These are phyloP conservation scores for Taphrorychus bicolor DNA, from an alignment of 2,888 invertebrate genomes.

Conservation along the genomic window DNA sequence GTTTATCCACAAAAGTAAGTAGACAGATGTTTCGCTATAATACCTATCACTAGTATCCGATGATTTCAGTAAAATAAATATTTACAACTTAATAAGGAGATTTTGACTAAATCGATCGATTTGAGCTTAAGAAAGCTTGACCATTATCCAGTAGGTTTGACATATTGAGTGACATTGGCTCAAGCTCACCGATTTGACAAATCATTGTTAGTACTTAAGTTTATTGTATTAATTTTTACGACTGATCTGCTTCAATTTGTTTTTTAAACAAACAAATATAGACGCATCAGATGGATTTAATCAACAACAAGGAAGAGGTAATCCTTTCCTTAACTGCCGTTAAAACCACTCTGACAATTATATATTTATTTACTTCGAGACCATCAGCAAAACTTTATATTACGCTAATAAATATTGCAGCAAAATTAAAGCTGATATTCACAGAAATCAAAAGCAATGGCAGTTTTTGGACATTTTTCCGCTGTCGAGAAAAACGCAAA, in stretches of 20 bases:
- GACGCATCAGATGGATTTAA: background rate
- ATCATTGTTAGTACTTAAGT: too few species aligned
- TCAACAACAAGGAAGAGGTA: too few species aligned
- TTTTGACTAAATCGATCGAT: too few species aligned
- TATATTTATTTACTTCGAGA: too few species aligned
- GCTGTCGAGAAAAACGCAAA: conserved; percentile 17
- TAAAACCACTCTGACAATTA: too few species aligned
- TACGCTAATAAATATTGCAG: conserved; percentile 19
- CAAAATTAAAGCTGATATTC: conserved; percentile 32
- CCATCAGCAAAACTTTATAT: background rate
- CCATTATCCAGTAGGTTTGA: too few species aligned
- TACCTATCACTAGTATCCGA: conserved; percentile 11
- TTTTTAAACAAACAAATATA: background rate
- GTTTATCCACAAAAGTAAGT: background rate
- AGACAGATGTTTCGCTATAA: conserved; percentile 7
- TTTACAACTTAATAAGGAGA: conserved; percentile 18
- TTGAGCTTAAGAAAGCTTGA: too few species aligned
- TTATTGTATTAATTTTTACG: too few species aligned
- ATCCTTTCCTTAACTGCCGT: too few species aligned
- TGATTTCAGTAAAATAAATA: conserved; percentile 12
- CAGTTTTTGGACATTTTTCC: conserved; percentile 6
- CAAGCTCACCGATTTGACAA: too few species aligned
- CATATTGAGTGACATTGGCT: too few species aligned
- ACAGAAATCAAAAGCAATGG: conserved; percentile 34
- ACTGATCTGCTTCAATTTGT: too few species aligned